Percentiles rank a stretch among this genome's conserved stretches.
Conservation (phyloP, 2,888 invertebrate species). For the Tyria jacobaeae region DNA sequence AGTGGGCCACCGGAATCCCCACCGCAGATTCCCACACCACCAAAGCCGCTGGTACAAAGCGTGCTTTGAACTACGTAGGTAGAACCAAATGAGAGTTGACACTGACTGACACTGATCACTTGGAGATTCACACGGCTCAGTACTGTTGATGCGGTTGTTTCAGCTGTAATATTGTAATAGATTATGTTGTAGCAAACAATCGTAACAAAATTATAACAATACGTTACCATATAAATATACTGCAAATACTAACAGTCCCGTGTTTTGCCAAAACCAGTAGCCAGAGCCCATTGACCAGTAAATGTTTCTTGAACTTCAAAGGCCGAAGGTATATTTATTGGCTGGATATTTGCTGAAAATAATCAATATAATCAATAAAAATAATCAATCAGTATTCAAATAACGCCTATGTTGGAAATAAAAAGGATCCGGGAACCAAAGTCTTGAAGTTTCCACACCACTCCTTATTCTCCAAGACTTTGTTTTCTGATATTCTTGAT, state of each 20-base stretch:
- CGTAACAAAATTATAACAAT: no score
- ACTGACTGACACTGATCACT: conserved; percentile 57
- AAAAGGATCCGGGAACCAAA: no score
- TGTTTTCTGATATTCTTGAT: no score
- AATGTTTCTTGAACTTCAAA: conserved; percentile 54
- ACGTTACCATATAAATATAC: not conserved
- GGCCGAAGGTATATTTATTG: conserved; percentile 55
- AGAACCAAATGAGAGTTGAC: conserved; percentile 50
- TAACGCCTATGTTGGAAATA: no score
- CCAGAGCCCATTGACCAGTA: conserved; percentile 57
- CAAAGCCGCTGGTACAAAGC: conserved; percentile 64
- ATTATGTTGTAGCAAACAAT: no score
- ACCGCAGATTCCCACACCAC: conserved; percentile 62
- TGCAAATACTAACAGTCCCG: conserved; percentile 60
- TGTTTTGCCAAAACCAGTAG: conserved; percentile 68
- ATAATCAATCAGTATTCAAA: no score
- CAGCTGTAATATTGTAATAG: conserved; percentile 39
- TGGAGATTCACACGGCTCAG: conserved; percentile 60
- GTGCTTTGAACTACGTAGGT: conserved; percentile 51
- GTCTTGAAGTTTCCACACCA: no score
- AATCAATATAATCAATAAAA: not conserved
- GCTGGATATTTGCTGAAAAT: conserved; percentile 58
- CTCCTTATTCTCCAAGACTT: no score
- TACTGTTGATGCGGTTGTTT: conserved; percentile 51
- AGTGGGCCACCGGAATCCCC: conserved; percentile 72